These are phyloP conservation scores for Laticauda laticaudata DNA, from an alignment of 2,113 vertebrate genomes.

Conservation along the genomic window DNA sequence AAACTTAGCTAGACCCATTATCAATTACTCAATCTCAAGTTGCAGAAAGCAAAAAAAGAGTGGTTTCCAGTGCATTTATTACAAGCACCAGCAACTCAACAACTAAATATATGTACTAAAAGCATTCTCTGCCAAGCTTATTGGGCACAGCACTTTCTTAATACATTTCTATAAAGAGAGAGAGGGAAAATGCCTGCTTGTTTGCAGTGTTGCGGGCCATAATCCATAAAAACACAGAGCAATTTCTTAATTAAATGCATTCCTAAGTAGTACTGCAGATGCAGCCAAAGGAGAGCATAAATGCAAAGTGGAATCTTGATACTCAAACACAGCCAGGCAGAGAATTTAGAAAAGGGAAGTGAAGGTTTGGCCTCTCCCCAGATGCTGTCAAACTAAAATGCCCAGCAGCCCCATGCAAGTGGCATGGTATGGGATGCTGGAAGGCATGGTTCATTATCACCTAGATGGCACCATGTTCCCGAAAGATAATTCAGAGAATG, in stretches of 20 bases:
- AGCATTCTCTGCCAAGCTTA: slow-evolving; percentile 24
- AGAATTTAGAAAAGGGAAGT: background rate
- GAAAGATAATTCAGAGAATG: background rate
- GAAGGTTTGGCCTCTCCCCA: background rate
- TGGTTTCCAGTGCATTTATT: slow-evolving; percentile 28
- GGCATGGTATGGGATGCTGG: background rate
- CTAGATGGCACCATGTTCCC: background rate
- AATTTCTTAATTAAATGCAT: slow-evolving; percentile 63
- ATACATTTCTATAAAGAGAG: slow-evolving; percentile 36
- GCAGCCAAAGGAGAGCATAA: slow-evolving; percentile 38
- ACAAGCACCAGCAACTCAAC: slow-evolving; percentile 28
- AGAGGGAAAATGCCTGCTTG: slow-evolving; percentile 33
- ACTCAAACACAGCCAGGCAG: background rate
- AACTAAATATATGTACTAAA: slow-evolving; percentile 31
- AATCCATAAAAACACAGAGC: slow-evolving; percentile 50
- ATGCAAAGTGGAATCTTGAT: slow-evolving; percentile 31
- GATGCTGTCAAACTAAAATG: background rate
- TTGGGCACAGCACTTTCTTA: slow-evolving; percentile 42
- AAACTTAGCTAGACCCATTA: background rate
- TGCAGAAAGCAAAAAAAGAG: slow-evolving; percentile 25
- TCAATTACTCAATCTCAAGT: background rate
- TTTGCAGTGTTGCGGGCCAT: background rate
- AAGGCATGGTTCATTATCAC: background rate
- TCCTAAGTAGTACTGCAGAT: slow-evolving; percentile 42
- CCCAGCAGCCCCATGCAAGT: background rate